phyloP scores from a whole-genome alignment of 2,113 vertebrate genomes.

The Harpagus bidentatus region DNA sequence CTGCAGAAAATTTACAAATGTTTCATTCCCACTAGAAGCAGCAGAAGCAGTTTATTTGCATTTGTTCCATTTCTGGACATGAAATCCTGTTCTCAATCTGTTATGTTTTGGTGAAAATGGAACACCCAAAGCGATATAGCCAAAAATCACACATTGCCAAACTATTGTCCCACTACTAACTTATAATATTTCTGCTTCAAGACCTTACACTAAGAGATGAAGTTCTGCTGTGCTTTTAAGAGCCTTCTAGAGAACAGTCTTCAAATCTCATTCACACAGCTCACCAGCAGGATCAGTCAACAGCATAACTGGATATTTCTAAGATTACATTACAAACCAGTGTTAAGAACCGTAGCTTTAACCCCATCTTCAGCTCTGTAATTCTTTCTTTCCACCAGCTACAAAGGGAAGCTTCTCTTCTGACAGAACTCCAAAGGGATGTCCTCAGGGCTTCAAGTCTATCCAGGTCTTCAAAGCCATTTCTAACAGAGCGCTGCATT shows the following conservation, averaged over 20 bases:
- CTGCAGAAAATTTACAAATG: background rate
- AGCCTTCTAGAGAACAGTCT: background rate
- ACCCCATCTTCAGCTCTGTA: background rate
- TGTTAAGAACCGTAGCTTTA: background rate
- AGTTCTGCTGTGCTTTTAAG: background rate
- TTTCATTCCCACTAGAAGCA: background rate
- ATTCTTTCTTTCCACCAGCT: background rate
- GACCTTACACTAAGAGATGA: background rate
- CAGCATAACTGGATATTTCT: background rate
- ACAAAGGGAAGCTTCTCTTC: background rate
- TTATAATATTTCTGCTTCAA: background rate
- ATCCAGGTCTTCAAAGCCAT: background rate
- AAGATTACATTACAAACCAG: background rate
- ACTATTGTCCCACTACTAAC: background rate
- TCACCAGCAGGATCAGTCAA: background rate
- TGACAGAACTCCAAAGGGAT: background rate
- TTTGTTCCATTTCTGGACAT: background rate
- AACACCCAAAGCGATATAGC: background rate
- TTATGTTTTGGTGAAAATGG: background rate
- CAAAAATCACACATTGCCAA: background rate
- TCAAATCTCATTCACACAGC: background rate
- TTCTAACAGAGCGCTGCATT: background rate
- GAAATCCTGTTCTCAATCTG: background rate
- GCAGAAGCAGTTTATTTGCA: background rate
- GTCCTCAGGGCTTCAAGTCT: background rate